Evolutionary conservation across 2,888 invertebrate species (phyloP).

Genomic region (Calliopum simillimum): DNA sequence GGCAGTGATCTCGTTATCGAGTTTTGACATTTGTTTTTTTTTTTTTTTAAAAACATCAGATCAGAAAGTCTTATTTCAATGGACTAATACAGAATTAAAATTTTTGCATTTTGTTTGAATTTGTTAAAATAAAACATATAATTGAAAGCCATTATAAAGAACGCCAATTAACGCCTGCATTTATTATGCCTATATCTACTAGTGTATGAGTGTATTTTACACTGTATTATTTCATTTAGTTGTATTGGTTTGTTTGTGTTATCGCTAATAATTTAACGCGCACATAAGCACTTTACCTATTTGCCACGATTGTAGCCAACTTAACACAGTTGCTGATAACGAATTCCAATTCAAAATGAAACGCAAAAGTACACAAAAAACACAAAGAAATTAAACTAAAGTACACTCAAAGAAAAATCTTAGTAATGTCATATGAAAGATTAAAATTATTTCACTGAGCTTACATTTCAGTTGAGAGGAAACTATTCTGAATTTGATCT

Average conservation of each 20-base stretch:
- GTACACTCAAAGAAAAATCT: neutral
- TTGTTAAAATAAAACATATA: constrained; percentile 11
- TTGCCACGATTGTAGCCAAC: constrained; percentile 1
- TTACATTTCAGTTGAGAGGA: no score
- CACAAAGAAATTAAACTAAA: neutral
- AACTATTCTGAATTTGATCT: no score
- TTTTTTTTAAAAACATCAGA: no score
- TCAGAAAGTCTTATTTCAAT: no score
- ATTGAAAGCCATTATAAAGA: neutral
- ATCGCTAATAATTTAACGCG: constrained; percentile 62
- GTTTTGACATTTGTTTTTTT: no score
- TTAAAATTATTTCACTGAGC: no score
- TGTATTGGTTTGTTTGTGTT: constrained; percentile 41
- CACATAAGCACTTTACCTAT: constrained; percentile 47
- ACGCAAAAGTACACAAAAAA: neutral
- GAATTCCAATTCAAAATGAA: constrained; percentile 12
- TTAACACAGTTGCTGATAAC: constrained; percentile 29
- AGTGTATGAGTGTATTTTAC: constrained; percentile 1
- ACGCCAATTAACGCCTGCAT: constrained; percentile 57
- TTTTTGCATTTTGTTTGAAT: neutral
- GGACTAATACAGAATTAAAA: neutral
- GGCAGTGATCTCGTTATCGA: no score
- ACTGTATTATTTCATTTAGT: constrained; percentile 1
- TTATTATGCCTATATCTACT: constrained; percentile 11
- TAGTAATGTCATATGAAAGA: no score